phyloP scores from a whole-genome alignment of 1,140 invertebrate species.

The Zaprionus africanus region DNA sequence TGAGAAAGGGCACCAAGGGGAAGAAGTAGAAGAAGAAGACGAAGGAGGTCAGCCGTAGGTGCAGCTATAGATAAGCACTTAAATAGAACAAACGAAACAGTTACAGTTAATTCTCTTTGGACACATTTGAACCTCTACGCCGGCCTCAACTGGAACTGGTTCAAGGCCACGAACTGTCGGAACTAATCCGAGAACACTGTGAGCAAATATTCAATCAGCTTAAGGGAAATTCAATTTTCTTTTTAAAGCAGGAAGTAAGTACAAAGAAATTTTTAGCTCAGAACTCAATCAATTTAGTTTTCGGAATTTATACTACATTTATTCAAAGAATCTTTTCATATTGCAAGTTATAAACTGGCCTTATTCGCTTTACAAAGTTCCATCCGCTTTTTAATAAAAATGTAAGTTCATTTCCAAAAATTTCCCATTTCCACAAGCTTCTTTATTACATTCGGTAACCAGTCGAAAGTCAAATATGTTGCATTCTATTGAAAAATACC shows the following conservation, averaged over 20 bases:
- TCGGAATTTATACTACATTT: no score
- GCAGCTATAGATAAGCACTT: constrained; percentile 37
- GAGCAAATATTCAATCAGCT: constrained; percentile 4
- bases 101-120: constrained; percentile 18
- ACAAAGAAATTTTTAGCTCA: not conserved
- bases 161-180: constrained; percentile 11
- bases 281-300: not conserved
- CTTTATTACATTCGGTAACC: constrained; percentile 21
- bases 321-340: no score
- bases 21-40: not conserved
- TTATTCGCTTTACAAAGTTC: not conserved
- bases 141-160: constrained; percentile 27
- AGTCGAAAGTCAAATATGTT: constrained; percentile 64
- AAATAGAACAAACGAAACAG: constrained; percentile 14
- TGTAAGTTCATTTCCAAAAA: constrained; percentile 43
- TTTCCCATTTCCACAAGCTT: constrained; percentile 16
- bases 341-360: not conserved
- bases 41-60: constrained; percentile 13
- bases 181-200: constrained; percentile 4
- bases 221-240: not conserved
- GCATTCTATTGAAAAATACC: constrained; percentile 36
- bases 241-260: not conserved
- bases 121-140: not conserved
- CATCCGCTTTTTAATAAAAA: constrained; percentile 1
- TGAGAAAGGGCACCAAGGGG: not conserved